These are phyloP conservation scores for Abrostola triplasia DNA, from an alignment of 2,888 invertebrate species.

Conservation along the genomic window DNA sequence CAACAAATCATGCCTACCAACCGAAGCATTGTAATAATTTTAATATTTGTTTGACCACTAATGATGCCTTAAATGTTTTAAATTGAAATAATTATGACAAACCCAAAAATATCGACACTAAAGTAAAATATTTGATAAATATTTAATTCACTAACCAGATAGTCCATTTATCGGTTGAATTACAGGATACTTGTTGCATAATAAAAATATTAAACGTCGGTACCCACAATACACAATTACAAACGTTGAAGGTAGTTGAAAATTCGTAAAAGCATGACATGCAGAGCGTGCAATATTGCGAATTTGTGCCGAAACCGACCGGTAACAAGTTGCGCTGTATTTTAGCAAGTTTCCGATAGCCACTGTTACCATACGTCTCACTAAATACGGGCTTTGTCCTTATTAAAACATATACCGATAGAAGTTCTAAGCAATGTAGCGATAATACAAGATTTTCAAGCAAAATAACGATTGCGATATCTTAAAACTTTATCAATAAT, in stretches of 20 bases:
- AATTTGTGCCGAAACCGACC: slow-evolving; percentile 83
- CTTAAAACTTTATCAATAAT: no score
- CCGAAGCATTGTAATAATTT: no score
- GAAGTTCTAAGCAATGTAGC: neutral
- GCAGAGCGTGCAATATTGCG: slow-evolving; percentile 74
- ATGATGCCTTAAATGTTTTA: no score
- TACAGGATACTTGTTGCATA: no score
- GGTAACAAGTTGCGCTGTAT: slow-evolving; percentile 86
- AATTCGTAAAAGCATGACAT: slow-evolving; percentile 67
- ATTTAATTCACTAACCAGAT: no score
- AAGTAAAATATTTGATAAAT: no score
- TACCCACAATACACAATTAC: slow-evolving; percentile 38
- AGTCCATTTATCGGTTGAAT: no score
- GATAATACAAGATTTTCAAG: neutral
- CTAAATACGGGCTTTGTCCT: slow-evolving; percentile 2
- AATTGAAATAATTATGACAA: no score
- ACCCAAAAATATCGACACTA: no score
- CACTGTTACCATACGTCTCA: slow-evolving; percentile 56
- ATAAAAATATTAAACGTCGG: slow-evolving; percentile 1
- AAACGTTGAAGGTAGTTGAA: slow-evolving; percentile 30
- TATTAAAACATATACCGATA: neutral
- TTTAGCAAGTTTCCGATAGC: slow-evolving; percentile 83
- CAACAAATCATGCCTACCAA: no score
- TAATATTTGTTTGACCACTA: no score
- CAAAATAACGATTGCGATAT: no score